Base-by-base conservation (phyloP, 2,888 invertebrate species). In the Tromatobia lineatoria region DNA sequence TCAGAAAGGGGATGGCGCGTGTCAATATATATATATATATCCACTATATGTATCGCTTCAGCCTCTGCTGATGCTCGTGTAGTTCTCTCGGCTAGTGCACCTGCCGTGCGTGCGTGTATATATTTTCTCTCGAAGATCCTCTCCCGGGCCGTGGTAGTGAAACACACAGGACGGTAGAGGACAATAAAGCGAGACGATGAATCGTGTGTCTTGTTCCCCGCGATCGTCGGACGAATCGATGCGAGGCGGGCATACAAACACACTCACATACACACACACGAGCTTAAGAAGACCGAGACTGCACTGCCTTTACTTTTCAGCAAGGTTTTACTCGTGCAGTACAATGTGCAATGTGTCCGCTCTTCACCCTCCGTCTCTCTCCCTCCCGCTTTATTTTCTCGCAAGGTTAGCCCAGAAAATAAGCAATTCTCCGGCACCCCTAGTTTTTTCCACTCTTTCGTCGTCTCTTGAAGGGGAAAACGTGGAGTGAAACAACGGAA, bases 171-270 rank as follows among this genome's bases (percentile, higher is more conserved):
- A 45, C 42, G n/a, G 11, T 73, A 45, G 54, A 71, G 42, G 57
- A 57, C 23, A 50, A 42, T 61, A 34, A 61, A 34, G 34, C 61
- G 61, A 61, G 61, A 42, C 71, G n/a, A 71, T 71, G 20, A 57
- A 71, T 18, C 71, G 70, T 59, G 8, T 61, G 64, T 57, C 59
- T 64, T 42, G 66, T 45, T 45, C 23, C 3, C 57, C 66, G 52
- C 79, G 75, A 75, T 79, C 79, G 67, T 52, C 74, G 78, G 38
- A 57, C 61, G 50, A 79, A 83, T 83, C 79, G 83, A 83, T 79
- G 75, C 70, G 75, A 80, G 57, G 66, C 75, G 70, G 38, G 47
- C 45, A 25, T 15, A 66, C 15, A 15, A 4, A 11, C 45, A 45
- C 42, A 13, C 52, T 29, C 13, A 29, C 59, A 42, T 7, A 64